phyloP scores from a whole-genome alignment of 2,797 vertebrate species.

The Arctocebus calabarensis region DNA sequence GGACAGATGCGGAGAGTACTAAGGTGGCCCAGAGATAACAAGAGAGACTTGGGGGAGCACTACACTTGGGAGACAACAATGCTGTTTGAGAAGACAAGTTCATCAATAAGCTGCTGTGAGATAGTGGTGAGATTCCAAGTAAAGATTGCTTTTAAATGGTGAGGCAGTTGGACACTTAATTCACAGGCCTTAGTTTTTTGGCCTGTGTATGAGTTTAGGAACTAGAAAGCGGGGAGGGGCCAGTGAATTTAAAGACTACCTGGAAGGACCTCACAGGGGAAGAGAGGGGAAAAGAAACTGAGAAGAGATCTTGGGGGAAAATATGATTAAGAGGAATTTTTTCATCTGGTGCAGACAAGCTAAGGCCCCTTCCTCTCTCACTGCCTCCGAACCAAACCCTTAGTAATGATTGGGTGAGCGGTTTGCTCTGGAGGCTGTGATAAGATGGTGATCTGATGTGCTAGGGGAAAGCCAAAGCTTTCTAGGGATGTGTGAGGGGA shows the following conservation, averaged over 20 bases:
- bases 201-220: background rate
- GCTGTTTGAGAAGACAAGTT: background rate
- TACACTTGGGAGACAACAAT: background rate
- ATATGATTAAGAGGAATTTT: background rate
- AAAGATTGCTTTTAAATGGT: background rate
- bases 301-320: background rate
- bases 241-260: background rate
- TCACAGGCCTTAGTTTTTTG: background rate
- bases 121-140: background rate
- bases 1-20: rapidly evolving
- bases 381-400: background rate
- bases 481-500: background rate
- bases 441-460: background rate
- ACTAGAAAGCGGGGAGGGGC: background rate
- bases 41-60: background rate
- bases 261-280: background rate
- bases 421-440: background rate
- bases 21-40: background rate
- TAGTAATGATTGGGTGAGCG: background rate
- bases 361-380: background rate
- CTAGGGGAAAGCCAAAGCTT: background rate
- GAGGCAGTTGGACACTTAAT: background rate
- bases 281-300: background rate
- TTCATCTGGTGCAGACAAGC: background rate
- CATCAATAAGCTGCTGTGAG: background rate